Evolutionary conservation across 2,888 invertebrate species (phyloP).

Genomic region (Zootermopsis nevadensis): DNA sequence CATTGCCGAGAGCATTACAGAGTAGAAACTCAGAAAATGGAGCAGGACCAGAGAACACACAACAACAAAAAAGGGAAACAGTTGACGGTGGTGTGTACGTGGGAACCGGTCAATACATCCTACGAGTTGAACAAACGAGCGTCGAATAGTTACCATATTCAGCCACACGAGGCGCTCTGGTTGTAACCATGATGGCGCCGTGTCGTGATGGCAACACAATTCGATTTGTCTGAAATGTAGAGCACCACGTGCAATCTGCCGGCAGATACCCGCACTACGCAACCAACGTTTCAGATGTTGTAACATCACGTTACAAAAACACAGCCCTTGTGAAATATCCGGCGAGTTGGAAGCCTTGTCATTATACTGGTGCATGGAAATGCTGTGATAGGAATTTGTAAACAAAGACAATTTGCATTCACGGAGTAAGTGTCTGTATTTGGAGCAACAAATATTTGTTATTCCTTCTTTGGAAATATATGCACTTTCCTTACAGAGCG

Average conservation of each 20-base stretch:
- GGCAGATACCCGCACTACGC: conserved; percentile 7
- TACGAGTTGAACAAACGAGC: conserved; percentile 27
- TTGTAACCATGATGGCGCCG: conserved; percentile 36
- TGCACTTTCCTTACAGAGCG: too few species aligned
- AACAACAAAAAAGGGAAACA: not conserved
- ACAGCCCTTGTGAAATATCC: too few species aligned
- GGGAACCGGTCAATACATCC: conserved; percentile 37
- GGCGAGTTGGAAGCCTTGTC: too few species aligned
- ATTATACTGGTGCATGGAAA: too few species aligned
- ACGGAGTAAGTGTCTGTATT: too few species aligned
- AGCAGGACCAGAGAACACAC: not conserved
- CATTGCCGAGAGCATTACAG: conserved; percentile 29
- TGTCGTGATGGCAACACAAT: conserved; percentile 33
- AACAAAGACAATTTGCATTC: too few species aligned
- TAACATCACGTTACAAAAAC: too few species aligned
- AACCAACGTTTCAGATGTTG: not conserved
- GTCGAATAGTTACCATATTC: conserved; percentile 8
- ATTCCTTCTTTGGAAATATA: too few species aligned
- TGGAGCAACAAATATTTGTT: too few species aligned
- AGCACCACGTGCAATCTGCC: conserved; percentile 40
- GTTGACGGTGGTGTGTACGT: conserved; percentile 23
- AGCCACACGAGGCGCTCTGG: conserved; percentile 36
- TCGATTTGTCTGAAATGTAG: conserved; percentile 41
- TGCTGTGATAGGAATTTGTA: too few species aligned
- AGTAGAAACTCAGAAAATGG: conserved; percentile 3